phyloP scores from a whole-genome alignment of 1,140 invertebrate species.

The Drosophila athabasca region DNA sequence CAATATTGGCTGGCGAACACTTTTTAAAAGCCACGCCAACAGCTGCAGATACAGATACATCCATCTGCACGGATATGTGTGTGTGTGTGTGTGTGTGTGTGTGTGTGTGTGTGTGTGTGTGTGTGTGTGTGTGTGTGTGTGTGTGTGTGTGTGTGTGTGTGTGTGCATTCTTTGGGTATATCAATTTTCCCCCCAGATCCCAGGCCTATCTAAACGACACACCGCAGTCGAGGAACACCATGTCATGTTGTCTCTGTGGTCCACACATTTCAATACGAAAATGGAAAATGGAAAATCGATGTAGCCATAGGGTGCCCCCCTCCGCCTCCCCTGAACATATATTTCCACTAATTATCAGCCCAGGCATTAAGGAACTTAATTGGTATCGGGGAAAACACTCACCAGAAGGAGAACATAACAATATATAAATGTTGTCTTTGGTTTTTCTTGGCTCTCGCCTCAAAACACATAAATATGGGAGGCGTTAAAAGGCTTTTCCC shows the following conservation, averaged over 20 bases:
- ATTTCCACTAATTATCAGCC: slow-evolving; percentile 46
- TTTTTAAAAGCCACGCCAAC: slow-evolving; percentile 62
- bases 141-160: not conserved
- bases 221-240: slow-evolving; percentile 38
- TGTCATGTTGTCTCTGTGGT: slow-evolving; percentile 43
- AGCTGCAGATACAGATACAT: slow-evolving; percentile 40
- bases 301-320: slow-evolving; percentile 19
- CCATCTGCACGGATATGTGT: not conserved
- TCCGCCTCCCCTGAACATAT: slow-evolving; percentile 19
- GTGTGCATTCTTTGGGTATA: slow-evolving; percentile 57
- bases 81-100: not conserved
- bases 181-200: slow-evolving; percentile 59
- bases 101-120: too few species aligned
- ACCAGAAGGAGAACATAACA: slow-evolving; percentile 43
- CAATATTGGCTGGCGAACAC: slow-evolving; percentile 73
- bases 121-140: not conserved
- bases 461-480: slow-evolving; percentile 70
- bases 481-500: slow-evolving; percentile 71
- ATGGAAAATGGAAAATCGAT: slow-evolving; percentile 56
- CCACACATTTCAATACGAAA: slow-evolving; percentile 43
- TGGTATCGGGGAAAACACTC: slow-evolving; percentile 32
- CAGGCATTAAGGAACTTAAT: slow-evolving; percentile 30
- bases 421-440: slow-evolving; percentile 46
- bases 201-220: slow-evolving; percentile 39
- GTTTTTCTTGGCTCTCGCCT: slow-evolving; percentile 1